phyloP scores from a whole-genome alignment of 2,797 vertebrate genomes.

The Okamejei kenojei region DNA sequence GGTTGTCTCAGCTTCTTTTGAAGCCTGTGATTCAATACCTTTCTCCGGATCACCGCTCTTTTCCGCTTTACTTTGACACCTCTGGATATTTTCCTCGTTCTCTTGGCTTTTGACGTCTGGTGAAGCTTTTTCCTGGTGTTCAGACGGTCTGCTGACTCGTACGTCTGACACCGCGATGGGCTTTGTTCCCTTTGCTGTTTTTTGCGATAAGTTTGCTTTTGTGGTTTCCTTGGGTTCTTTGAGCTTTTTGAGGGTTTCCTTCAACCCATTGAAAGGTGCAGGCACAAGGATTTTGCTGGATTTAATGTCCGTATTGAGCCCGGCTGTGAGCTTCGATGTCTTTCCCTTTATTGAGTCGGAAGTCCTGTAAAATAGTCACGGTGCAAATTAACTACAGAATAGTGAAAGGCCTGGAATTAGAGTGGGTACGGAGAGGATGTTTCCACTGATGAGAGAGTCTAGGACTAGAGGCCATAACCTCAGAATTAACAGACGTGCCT shows the following conservation, averaged over 20 bases:
- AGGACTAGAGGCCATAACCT: too few relatives aligned
- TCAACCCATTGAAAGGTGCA: neutral
- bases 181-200: neutral
- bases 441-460: too few relatives aligned
- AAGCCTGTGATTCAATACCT: neutral
- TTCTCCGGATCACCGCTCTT: neutral
- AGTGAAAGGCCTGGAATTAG: too few relatives aligned
- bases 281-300: neutral
- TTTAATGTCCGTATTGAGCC: neutral
- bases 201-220: neutral
- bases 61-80: neutral
- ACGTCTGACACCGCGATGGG: neutral
- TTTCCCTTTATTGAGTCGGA: neutral
- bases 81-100: neutral
- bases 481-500: too few relatives aligned
- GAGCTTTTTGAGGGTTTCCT: neutral
- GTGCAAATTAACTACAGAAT: neutral
- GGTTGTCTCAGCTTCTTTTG: neutral
- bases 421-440: too few relatives aligned
- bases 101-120: neutral
- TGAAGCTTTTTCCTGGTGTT: neutral
- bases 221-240: neutral
- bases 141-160: neutral
- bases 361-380: conserved; percentile 7
- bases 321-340: neutral